Evolutionary conservation across 64 coral and sea anemone species (phyloP), one percentile per base, ranked within the genome.

Genomic region (Pocillopora damicornis): DNA sequence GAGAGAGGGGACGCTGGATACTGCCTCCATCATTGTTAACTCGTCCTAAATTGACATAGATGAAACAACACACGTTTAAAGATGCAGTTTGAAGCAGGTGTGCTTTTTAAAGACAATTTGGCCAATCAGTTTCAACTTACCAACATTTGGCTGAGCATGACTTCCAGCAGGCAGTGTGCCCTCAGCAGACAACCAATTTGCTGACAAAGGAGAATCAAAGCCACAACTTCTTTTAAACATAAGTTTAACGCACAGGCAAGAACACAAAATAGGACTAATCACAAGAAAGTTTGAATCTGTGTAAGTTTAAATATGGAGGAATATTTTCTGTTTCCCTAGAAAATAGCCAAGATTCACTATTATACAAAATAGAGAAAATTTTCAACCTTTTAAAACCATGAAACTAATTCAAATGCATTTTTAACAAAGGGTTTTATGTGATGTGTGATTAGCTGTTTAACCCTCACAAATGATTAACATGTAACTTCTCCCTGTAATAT

Each of bases 161-260:
- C 64, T 87, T 60, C 87, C 35, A 59, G 77, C 58, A 61, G 77
- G 56, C 4, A 71, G 68, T 42, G 57, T 65, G 60, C 94, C 88
- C 16, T 96, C 94, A 86, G 88, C 84, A 80, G 87, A 92, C 37
- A 96, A 61, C 94, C 94, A 96, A 58, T 93, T 85, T 30, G 94
- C 94, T 96, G 75, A 56, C 38, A 30, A 56, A 35, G 63, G 8
- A 42, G 79, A 79, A 87, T 58, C 67, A 69, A 69, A 64, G 4
- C 20, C 15, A 37, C 22, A 12, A 11, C 13, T 5, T 79, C 37
- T 18, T 60, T n/a, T 12, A 11, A 9, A 56, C 3, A 7, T 79
- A 2, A 51, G 42, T 51, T 51, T 4, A 86, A 56, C 12, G 8
- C 20, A 57, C 6, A 45, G 23, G 72, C 13, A 35, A 60, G 11